Conservation (phyloP, 2,888 invertebrate species). For the Phyllotreta cruciferae region DNA sequence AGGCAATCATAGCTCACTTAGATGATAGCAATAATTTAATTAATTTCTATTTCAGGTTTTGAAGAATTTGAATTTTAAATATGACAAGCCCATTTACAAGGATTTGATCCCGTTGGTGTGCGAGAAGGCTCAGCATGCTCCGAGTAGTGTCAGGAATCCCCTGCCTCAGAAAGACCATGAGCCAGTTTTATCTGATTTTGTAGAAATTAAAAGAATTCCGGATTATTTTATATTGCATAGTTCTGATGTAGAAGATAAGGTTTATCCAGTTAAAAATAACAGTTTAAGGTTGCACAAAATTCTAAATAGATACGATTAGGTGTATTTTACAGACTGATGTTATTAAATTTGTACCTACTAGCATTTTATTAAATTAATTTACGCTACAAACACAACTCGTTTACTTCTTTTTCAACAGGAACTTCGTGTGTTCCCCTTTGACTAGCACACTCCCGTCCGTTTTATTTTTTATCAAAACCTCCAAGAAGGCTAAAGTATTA, state of each 20-base stretch:
- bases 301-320: slow-evolving; percentile 22
- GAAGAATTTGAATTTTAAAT: slow-evolving; percentile 49
- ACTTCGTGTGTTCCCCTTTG: slow-evolving; percentile 74
- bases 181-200: slow-evolving; percentile 44
- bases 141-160: slow-evolving; percentile 36
- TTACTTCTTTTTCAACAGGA: neutral
- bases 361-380: neutral
- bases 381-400: neutral
- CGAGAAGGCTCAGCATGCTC: slow-evolving; percentile 34
- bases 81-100: slow-evolving; percentile 47
- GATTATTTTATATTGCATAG: slow-evolving; percentile 39
- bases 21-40: neutral
- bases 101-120: slow-evolving; percentile 48
- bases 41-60: slow-evolving; percentile 44
- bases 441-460: slow-evolving; percentile 76
- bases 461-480: slow-evolving; percentile 81
- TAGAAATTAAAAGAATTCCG: slow-evolving; percentile 32
- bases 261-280: slow-evolving; percentile 22
- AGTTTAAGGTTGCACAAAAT: slow-evolving; percentile 40
- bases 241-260: slow-evolving; percentile 35
- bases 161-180: slow-evolving; percentile 46
- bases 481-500: slow-evolving; percentile 80
- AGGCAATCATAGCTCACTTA: slow-evolving; percentile 37
- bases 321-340: neutral
- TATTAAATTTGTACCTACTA: too few species aligned